Base-by-base conservation (phyloP, 2,888 invertebrate genomes). In the Caradrina kadenii region DNA sequence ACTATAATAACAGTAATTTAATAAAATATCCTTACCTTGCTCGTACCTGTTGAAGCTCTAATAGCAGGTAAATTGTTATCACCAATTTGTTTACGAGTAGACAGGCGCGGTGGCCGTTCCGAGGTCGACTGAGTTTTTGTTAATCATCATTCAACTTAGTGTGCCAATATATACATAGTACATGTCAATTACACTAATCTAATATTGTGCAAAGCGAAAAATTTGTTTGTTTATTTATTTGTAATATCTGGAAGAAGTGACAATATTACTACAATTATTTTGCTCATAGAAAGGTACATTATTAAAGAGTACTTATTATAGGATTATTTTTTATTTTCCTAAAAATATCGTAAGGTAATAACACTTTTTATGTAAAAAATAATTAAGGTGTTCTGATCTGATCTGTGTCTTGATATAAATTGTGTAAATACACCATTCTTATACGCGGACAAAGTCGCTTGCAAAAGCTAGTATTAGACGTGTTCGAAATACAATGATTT, bases 121-220 rank as follows among this genome's bases (percentile, higher is more conserved):
- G 26, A 10, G 26, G 21, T n/a, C 5, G 10, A 67, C 26, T 52
- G 17, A 42, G 31, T 50, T 66, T 66, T 42, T 31, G 67, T 17
- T 42, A 21, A n/a, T 52, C 26, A 42, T n/a, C 39, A 31, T 22
- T n/a, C 21, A 21, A 66, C 17, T 66, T 13, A 8, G 26, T 52
- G 45, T 17, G 45, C 17, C 45, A 6, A 39, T 61, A 49, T 21
- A 21, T 31, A 52, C 2, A 13, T 11, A 39, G 35, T 39, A 39
- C 13, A 39, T 39, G 13, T 11, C 39, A 1, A 39, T 39, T 39
- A 2, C 13, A 7, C 11, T 39, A 13, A 13, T 13, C 39, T 39
- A 39, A 39, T 39, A 1, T 39, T 8, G 11, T 39, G 13, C 2
- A 11, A 13, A 39, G 39, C 2, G 1, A 13, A 26, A 0, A 1